phyloP scores from a whole-genome alignment of 2,888 invertebrate species.

The Diaperis boleti region DNA sequence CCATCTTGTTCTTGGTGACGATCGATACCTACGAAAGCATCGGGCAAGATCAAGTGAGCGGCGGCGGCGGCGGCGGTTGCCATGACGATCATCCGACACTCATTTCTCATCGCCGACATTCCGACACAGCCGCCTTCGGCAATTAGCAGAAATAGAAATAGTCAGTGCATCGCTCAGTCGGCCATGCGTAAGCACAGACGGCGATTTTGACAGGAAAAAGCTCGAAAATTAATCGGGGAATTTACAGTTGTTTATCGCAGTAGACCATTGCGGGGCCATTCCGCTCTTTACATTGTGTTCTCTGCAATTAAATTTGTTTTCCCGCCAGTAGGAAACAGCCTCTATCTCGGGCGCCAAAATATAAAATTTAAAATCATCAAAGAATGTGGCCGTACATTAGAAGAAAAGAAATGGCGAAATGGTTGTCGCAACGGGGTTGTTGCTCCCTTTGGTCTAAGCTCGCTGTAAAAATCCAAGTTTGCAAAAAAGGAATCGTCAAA shows the following conservation, averaged over 20 bases:
- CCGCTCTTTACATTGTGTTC: too few species aligned
- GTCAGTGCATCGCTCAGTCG: conserved; percentile 48
- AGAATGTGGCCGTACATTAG: too few species aligned
- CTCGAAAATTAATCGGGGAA: neutral
- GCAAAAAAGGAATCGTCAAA: conserved; percentile 43
- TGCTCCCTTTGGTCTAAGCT: neutral
- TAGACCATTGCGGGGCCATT: too few species aligned
- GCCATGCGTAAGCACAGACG: conserved; percentile 17
- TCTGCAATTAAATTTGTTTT: too few species aligned
- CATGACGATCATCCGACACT: conserved; percentile 65
- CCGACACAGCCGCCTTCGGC: conserved; percentile 64
- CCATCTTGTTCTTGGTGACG: conserved; percentile 54
- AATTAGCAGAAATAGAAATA: conserved; percentile 67
- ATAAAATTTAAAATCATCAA: too few species aligned
- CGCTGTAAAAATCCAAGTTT: neutral
- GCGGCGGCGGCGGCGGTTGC: conserved; percentile 60
- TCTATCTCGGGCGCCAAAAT: too few species aligned
- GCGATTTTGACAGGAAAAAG: conserved; percentile 4
- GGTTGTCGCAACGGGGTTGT: conserved; percentile 8
- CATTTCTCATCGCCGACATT: conserved; percentile 65
- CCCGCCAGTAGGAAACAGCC: too few species aligned
- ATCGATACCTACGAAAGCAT: conserved; percentile 51
- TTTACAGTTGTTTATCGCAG: neutral
- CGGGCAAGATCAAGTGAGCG: conserved; percentile 54
- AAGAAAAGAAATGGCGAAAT: too few species aligned